Base-by-base conservation (phyloP, 64 coral and sea anemone species). In the Montipora foliosa region DNA sequence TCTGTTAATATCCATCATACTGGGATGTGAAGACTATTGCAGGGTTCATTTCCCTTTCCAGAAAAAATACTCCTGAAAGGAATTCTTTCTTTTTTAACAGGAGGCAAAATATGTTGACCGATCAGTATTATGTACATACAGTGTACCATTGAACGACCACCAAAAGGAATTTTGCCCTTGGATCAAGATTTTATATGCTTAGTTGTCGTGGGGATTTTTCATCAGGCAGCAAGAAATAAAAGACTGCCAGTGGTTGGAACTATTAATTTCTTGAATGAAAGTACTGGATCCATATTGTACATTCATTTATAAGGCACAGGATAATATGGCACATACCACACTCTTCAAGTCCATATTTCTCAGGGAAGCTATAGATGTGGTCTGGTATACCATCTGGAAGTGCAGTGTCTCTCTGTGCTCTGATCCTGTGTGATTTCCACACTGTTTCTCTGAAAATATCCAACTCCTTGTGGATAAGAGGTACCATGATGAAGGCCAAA, bases 1-100 rank as follows among this genome's bases (percentile, higher is more conserved):
- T 64, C 61, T 64, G 61, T 64, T 64, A 64, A 64, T 64, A 64
- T 64, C 61, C 61, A 64, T 64, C 61, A 64, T 64, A 64, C 10
- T 64, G 0, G 61, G 61, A 64, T 78, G 75, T 49, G 46, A 78
- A 78, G 75, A 3, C 29, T 78, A 78, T 78, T 49, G 75, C 45
- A 78, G 75, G 75, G 75, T 78, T 78, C 75, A 78, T 78, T 78
- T 78, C 75, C 75, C 45, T 78, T 78, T 47, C 75, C 75, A 78
- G 75, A n/a, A 78, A 47, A 78, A 78, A 47, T 78, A 0, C 44
- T 78, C 15, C 61, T 64, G 61, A 64, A 64, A 46, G 44, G 44
- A 78, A 10, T 61, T 61, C 58, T 2, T 6, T 44, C 45, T 29
- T 29, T 29, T 29, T 29, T 29, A 29, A 29, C 29, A 1, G 29